Evolutionary conservation across 37 sponge, comb jelly and placozoan species (phyloP).

Genomic region (Axinella damicornis): DNA sequence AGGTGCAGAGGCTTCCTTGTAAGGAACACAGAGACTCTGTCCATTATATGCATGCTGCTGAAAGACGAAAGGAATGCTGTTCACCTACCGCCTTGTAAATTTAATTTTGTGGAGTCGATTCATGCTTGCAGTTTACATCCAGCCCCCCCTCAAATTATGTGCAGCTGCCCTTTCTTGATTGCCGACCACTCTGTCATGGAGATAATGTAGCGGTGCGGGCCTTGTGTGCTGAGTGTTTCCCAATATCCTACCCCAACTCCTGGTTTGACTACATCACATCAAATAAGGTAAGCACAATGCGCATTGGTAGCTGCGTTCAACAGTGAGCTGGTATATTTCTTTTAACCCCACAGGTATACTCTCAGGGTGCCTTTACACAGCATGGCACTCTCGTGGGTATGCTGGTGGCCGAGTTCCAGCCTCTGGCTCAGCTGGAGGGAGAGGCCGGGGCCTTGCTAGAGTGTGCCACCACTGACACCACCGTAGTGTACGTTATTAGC

Average conservation of each 20-base stretch:
- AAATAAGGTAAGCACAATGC: constrained; percentile 5
- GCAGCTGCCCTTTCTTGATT: background rate
- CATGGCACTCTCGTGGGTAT: constrained; percentile 17
- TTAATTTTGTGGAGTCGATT: too few species aligned
- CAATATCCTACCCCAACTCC: constrained; percentile 34
- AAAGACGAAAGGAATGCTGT: too few species aligned
- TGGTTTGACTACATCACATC: constrained; percentile 52
- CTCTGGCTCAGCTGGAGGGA: constrained; percentile 23
- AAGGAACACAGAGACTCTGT: too few species aligned
- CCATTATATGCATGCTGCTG: too few species aligned
- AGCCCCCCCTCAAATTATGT: too few species aligned
- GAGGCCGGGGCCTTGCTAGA: constrained; percentile 24
- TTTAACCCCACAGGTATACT: constrained; percentile 40
- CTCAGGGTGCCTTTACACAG: constrained; percentile 14
- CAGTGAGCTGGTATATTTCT: too few species aligned
- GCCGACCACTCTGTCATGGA: background rate
- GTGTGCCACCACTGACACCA: background rate
- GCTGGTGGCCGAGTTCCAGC: constrained; percentile 43
- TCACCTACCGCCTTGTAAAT: too few species aligned
- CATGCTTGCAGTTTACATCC: too few species aligned
- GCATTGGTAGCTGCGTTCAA: too few species aligned
- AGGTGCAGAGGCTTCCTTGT: too few species aligned
- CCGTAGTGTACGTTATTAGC: constrained; percentile 53
- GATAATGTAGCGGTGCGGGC: constrained; percentile 10
- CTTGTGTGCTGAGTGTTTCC: constrained; percentile 50